Evolutionary conservation across 2,797 vertebrate genomes (phyloP), one percentile per base, ranked within the genome.

Genomic region (Amazona ochrocephala): DNA sequence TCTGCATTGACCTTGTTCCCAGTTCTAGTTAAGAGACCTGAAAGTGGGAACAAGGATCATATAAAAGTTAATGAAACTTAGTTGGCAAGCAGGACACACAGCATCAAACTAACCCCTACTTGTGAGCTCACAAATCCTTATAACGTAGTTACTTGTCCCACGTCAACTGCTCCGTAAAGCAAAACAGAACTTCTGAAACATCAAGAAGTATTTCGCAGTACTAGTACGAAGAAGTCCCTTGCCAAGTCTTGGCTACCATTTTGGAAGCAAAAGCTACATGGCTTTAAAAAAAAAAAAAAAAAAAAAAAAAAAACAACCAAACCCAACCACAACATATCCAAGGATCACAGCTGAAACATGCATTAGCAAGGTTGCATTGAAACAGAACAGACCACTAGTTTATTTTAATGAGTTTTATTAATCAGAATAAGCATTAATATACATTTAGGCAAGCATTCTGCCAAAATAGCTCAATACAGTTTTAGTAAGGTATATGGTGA

Each of bases 1-100:
- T 96, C 94, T 95, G 95, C 95, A 96, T 84, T 95, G 96, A 95
- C 96, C 95, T 97, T 97, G 95, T 95, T 96, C 95, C 96, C 96
- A 97, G 95, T 95, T 95, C 96, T 95, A 97, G 94, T 95, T 94
- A 97, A 97, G 94, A 95, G 93, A 97, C 96, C 95, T 95, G 90
- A 95, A 96, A 96, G 93, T 70, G 94, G 96, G 96, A 97, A 96
- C 95, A 96, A 95, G 95, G 95, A 97, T 97, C 96, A 96, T 95
- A 95, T 61, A 95, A 93, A 96, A 96, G 92, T 96, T 95, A 97
- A 97, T 93, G 77, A 93, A 96, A 93, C 90, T 95, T 17, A 93
- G 83, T 37, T 89, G 80, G 95, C 93, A 96, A 97, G 94, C 84
- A 95, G 96, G 95, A 96, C 77, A 95, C 90, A 95, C 88, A 94